phyloP scores from a whole-genome alignment of 2,797 vertebrate species.

The Chiroxiphia lanceolata region DNA sequence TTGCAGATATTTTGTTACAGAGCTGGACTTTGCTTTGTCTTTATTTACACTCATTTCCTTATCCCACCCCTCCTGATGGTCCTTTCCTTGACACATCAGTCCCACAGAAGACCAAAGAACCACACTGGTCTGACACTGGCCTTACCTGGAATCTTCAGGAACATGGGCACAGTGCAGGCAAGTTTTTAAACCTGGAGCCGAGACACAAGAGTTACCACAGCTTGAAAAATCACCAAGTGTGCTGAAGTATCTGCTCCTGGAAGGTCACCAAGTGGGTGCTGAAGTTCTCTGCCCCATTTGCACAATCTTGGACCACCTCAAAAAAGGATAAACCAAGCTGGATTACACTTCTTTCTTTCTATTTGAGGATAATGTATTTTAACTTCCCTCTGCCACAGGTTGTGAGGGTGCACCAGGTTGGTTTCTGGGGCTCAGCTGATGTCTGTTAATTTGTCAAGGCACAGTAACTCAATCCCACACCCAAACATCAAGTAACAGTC shows the following conservation, averaged over 20 bases:
- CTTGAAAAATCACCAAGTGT: not conserved
- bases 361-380: not conserved
- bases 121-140: not conserved
- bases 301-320: not conserved
- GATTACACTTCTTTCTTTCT: not conserved
- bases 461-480: not conserved
- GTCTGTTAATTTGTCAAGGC: conserved; percentile 1
- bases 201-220: not conserved
- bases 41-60: not conserved
- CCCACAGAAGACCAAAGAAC: not conserved
- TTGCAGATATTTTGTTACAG: not conserved
- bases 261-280: not conserved
- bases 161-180: not conserved
- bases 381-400: not conserved
- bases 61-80: not conserved
- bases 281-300: not conserved
- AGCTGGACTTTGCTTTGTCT: not conserved
- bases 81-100: accelerated
- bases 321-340: not conserved
- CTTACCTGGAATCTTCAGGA: not conserved
- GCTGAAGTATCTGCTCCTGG: not conserved
- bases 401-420: not conserved
- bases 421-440: not conserved
- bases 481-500: not conserved
- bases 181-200: not conserved